Evolutionary conservation across 2,797 vertebrate species (phyloP), one percentile per base, ranked within the genome.

Genomic region (Crenichthys baileyi): DNA sequence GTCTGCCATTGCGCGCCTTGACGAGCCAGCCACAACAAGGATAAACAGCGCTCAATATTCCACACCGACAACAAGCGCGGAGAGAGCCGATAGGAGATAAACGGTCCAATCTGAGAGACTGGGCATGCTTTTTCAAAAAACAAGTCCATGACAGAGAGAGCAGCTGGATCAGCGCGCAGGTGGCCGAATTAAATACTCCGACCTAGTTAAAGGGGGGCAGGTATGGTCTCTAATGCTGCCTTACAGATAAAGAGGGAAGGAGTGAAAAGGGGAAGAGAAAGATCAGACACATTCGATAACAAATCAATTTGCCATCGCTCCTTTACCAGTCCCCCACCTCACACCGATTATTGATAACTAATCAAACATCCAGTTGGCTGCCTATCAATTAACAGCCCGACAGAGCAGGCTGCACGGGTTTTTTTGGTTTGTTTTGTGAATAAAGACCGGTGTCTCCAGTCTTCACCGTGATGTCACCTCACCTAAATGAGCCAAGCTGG

Each of bases 401-500:
- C 81, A 73, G 87, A 58, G 76, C 84, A 44, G 61, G 56, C 44
- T 16, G 51, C 36, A 11, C n/a, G 51, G 31, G 20, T 13, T 24
- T 76, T 76, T 61, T 39, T 55, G 75, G 89, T 41, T 83, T 61
- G 83, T 90, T 84, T 77, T 78, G 73, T 71, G 80, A 78, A 67
- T 76, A 71, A 73, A 86, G 75, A 88, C 88, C 81, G 76, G 79
- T 81, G 89, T 89, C 86, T 88, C 84, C 83, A 8, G 82, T 86
- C 78, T 83, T 87, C 84, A 77, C 82, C 88, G 16, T 92, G 90
- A 93, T 93, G 93, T 93, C 91, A 92, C 87, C 89, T 85, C 85
- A 83, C 85, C 84, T 81, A 89, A 90, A 90, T 82, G 85, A 93
- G 85, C 84, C 89, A 89, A 85, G 88, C 86, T 80, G 89, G 89